A percentile compares a stretch with the other conserved stretches of the same genome.
Evolutionary conservation across 92 coral and sea anemone species (phyloP).

Genomic region (Virgularia gustaviana): DNA sequence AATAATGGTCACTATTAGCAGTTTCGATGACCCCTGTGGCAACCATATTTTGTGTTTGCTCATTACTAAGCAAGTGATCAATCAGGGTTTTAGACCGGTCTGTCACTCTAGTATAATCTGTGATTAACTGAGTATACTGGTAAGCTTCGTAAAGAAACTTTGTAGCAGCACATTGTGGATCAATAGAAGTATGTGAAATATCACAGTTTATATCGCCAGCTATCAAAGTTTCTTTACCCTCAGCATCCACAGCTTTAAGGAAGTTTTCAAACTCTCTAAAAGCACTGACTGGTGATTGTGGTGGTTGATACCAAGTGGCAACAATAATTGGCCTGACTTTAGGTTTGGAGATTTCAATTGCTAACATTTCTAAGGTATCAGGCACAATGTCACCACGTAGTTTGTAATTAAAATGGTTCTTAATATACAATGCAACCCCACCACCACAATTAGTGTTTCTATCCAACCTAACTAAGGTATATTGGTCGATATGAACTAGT

Average conservation of each 20-base stretch:
- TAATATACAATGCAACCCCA: slow-evolving; percentile 7
- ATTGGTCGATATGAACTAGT: too few species aligned
- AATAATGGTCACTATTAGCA: not conserved
- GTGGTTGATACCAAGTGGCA: slow-evolving; percentile 21
- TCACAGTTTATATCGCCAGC: slow-evolving; percentile 8
- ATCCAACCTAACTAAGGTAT: too few species aligned
- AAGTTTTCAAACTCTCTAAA: slow-evolving; percentile 7
- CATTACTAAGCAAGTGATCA: slow-evolving; percentile 4
- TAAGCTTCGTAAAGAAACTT: slow-evolving; percentile 11
- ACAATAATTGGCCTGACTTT: slow-evolving; percentile 2
- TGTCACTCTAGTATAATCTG: slow-evolving; percentile 24
- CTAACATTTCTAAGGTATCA: slow-evolving; percentile 1
- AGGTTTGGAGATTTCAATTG: slow-evolving; percentile 23
- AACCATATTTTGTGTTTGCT: too few species aligned
- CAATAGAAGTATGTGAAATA: not conserved
- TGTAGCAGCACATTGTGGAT: not conserved
- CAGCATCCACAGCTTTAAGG: slow-evolving; percentile 2
- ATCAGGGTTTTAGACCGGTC: slow-evolving; percentile 6
- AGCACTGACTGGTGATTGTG: slow-evolving; percentile 3
- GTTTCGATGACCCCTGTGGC: not conserved
- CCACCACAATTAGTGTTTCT: slow-evolving; percentile 7
- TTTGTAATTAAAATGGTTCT: not conserved
- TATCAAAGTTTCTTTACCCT: slow-evolving; percentile 6
- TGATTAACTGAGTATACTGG: slow-evolving; percentile 15
- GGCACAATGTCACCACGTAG: slow-evolving; percentile 1